Base-by-base conservation (phyloP, 2,888 invertebrate genomes). In the Chloromyia formosa region DNA sequence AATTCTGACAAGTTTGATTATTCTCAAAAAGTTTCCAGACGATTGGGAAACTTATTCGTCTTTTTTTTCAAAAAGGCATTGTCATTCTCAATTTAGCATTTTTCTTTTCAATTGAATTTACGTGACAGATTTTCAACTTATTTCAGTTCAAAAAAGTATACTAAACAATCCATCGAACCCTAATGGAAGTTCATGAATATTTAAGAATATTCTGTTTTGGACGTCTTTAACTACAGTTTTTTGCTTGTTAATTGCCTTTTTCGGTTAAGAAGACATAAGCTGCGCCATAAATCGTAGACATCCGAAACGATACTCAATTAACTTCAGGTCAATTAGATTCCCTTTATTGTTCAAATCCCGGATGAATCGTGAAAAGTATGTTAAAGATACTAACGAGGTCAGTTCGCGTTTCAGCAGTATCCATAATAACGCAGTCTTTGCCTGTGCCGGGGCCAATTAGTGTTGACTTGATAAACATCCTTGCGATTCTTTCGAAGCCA, bases 261-360 rank as follows among this genome's bases (percentile, higher is more conserved):
- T 54, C 16, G 35, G 1, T n/a, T 16, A 61, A 69, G 40, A 74
- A 54, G 27, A 68, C 40, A 49, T 35, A 42, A 56, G 18, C 61
- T 16, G 18, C 2, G 45, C 18, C 22, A 62, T 62, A 62, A 62
- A 62, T 62, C 62, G 27, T 42, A 2, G 42, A 18, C 12, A 40
- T 62, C 40, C 23, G 42, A 62, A 62, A 62, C 35, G 62, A 62
- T 62, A 40, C 40, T 62, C 40, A 62, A 62, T 62, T 62, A 62
- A 62, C 40, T 62, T 62, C 62, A 62, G 40, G 62, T 62, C 62
- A 62, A 62, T 62, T 62, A 62, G 16, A 35, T 62, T 62, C 18
- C 12, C 40, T 40, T 62, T 62, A 62, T 62, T 62, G 40, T 62
- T 62, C 4, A 62, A 35, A 61, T 61, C 35, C 35, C 23, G 16